Evolutionary conservation across 2,113 vertebrate species (phyloP).

Genomic region (Aegypius monachus): DNA sequence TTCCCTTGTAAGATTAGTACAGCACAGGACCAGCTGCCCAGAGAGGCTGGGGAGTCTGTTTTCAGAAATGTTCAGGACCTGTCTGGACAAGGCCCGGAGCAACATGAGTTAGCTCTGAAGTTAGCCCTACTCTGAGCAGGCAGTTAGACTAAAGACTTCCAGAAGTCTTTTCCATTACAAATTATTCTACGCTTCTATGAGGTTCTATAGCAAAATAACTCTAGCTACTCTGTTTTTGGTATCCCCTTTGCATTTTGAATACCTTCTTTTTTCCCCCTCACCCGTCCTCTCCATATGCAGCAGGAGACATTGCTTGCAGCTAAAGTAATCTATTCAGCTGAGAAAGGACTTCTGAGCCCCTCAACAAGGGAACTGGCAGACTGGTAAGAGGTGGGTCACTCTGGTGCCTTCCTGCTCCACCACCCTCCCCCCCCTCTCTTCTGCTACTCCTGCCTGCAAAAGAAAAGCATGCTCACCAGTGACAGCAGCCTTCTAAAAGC

Average conservation of each 20-base stretch:
- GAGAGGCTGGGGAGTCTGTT: not conserved
- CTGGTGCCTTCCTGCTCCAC: not conserved
- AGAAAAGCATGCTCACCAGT: not conserved
- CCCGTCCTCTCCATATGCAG: not conserved
- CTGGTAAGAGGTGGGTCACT: too few relatives aligned
- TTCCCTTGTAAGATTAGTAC: not conserved
- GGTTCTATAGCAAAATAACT: not conserved
- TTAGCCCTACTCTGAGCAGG: not conserved
- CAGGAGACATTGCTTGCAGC: not conserved
- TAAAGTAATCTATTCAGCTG: not conserved
- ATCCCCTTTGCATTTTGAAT: not conserved
- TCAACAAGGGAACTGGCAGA: not conserved
- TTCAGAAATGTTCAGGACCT: not conserved
- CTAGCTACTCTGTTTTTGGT: not conserved
- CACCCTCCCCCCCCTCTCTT: not conserved
- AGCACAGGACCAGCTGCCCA: not conserved
- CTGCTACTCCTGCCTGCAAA: not conserved
- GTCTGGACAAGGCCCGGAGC: not conserved
- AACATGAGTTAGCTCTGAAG: not conserved
- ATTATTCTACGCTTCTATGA: not conserved
- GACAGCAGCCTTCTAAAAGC: not conserved
- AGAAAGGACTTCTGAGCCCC: not conserved
- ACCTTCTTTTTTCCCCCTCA: too few relatives aligned
- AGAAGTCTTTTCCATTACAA: not conserved
- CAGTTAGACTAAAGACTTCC: not conserved